These are phyloP conservation scores for Melanaphis sacchari DNA, from an alignment of 1,140 invertebrate genomes.

Conservation along the genomic window DNA sequence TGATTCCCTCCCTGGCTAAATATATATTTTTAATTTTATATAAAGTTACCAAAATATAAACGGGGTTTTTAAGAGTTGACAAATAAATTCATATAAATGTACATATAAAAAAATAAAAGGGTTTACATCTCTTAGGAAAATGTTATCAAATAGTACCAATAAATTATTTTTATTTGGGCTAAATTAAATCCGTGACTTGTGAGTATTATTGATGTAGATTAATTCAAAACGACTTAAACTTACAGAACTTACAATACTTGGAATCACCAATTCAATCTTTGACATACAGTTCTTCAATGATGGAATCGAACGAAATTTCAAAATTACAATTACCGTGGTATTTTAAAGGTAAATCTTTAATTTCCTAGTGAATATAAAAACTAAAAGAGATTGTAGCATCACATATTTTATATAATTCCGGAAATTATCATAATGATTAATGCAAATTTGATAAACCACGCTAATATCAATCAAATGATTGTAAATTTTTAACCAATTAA, in stretches of 20 bases:
- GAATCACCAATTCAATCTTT: neutral
- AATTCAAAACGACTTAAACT: neutral
- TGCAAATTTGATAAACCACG: neutral
- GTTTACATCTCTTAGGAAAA: neutral
- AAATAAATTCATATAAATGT: too few species aligned
- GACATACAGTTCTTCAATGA: neutral
- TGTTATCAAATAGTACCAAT: neutral
- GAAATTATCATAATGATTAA: neutral
- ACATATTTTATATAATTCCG: neutral
- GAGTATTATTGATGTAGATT: neutral
- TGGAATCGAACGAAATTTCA: conserved; percentile 19
- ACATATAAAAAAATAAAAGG: neutral
- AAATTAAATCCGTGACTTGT: neutral
- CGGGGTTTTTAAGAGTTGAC: too few species aligned
- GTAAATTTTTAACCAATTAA: neutral
- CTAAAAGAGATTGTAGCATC: neutral
- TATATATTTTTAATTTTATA: neutral
- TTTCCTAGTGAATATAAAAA: neutral
- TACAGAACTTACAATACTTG: conserved; percentile 12
- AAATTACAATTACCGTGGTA: conserved; percentile 40
- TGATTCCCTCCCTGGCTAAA: neutral
- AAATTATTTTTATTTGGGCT: neutral
- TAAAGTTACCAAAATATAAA: too few species aligned
- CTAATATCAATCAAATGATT: neutral
- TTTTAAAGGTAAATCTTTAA: conserved; percentile 45